Evolutionary conservation across 2,888 invertebrate genomes (phyloP).

Genomic region (Oxyteleia sp.): DNA sequence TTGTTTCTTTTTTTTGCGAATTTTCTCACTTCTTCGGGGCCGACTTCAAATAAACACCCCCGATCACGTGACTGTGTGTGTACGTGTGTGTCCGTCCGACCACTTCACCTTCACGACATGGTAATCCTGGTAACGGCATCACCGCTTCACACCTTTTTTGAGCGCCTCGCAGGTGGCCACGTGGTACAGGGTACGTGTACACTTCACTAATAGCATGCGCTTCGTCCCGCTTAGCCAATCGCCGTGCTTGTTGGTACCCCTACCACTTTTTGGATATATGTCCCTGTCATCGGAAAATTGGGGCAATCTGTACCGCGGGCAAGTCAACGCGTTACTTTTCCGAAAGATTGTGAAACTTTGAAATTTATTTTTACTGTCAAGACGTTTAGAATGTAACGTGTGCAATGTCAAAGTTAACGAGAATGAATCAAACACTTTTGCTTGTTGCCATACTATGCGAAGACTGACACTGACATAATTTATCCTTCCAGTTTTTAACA

Average conservation of each 20-base stretch:
- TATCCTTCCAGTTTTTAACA: no score
- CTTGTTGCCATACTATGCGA: no score
- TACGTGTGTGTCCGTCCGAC: slow-evolving; percentile 76
- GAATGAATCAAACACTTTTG: no score
- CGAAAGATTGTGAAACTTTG: no score
- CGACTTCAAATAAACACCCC: slow-evolving; percentile 70
- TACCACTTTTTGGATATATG: slow-evolving; percentile 49
- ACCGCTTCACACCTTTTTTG: slow-evolving; percentile 85
- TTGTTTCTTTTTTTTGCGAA: no score
- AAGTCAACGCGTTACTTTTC: no score
- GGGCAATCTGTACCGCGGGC: no score
- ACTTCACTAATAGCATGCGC: slow-evolving; percentile 87
- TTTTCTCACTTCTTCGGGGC: slow-evolving; percentile 80
- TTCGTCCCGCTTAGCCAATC: slow-evolving; percentile 68
- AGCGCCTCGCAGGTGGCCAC: slow-evolving; percentile 92
- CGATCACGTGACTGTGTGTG: slow-evolving; percentile 70
- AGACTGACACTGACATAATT: no score
- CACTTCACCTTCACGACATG: slow-evolving; percentile 81
- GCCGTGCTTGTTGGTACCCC: slow-evolving; percentile 60
- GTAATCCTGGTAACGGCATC: slow-evolving; percentile 79
- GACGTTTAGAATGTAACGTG: no score
- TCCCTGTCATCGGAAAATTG: slow-evolving; percentile 37
- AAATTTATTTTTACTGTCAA: no score
- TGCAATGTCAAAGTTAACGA: no score
- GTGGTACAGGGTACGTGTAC: slow-evolving; percentile 96